These are phyloP conservation scores for Trissoscelio sp. DNA, from an alignment of 2,888 invertebrate species.

Conservation along the genomic window DNA sequence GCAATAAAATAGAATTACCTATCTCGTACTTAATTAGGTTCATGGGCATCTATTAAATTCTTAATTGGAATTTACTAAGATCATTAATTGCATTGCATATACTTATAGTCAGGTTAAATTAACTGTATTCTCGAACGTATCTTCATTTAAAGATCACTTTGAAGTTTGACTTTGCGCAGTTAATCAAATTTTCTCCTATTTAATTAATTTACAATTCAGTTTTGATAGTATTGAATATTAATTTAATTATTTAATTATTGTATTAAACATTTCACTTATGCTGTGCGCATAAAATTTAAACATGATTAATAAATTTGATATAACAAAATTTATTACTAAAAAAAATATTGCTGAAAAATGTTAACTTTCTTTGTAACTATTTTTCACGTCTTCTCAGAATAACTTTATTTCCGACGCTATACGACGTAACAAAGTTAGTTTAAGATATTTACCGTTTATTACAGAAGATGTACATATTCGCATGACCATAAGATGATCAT, in stretches of 20 bases:
- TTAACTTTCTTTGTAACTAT: not conserved
- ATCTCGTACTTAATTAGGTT: slow-evolving; percentile 38
- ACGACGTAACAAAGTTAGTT: not conserved
- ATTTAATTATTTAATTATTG: too few relatives aligned
- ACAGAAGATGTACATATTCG: slow-evolving; percentile 15
- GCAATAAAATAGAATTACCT: slow-evolving; percentile 31
- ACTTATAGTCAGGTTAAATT: slow-evolving; percentile 31
- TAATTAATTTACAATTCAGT: not conserved
- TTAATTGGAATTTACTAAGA: slow-evolving; percentile 43
- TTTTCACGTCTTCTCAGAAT: slow-evolving; percentile 2
- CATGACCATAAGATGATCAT: slow-evolving; percentile 37
- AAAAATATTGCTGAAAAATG: not conserved
- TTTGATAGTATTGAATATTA: too few relatives aligned
- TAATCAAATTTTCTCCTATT: not conserved
- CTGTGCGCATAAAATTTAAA: too few relatives aligned
- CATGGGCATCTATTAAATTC: slow-evolving; percentile 22
- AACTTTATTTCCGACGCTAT: not conserved
- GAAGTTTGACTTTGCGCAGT: not conserved
- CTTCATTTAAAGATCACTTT: slow-evolving; percentile 7
- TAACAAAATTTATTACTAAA: too few relatives aligned
- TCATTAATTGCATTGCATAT: slow-evolving; percentile 29
- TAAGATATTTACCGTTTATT: slow-evolving; percentile 43
- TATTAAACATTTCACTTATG: too few relatives aligned
- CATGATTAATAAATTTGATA: too few relatives aligned
- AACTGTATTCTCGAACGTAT: not conserved